Percentiles rank a stretch among this genome's conserved stretches.
Conservation (phyloP, 2,113 vertebrate species). For the Micronycteris hirsuta region DNA sequence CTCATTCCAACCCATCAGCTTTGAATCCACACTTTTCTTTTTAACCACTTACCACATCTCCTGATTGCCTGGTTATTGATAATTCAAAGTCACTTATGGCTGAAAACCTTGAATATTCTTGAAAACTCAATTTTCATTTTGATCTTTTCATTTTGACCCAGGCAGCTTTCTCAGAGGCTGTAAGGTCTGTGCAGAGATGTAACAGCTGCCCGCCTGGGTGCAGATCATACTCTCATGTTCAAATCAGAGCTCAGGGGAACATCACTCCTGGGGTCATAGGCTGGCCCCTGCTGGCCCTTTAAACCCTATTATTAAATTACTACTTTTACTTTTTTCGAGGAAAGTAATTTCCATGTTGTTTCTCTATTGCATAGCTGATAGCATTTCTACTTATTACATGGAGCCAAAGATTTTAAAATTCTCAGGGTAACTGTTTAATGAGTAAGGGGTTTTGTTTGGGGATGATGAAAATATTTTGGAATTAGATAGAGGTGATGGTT, state of each 20-base stretch:
- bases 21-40: not conserved
- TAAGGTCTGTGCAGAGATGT: not conserved
- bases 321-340: not conserved
- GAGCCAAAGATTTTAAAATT: not conserved
- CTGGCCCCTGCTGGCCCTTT: not conserved
- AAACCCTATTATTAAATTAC: not conserved
- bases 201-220: not conserved
- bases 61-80: not conserved
- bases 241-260: not conserved
- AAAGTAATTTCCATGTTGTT: conserved; percentile 27
- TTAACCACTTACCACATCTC: not conserved
- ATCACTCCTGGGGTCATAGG: not conserved
- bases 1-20: not conserved
- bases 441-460: not conserved
- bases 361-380: not conserved
- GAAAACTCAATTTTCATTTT: not conserved
- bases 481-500: not conserved
- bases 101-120: conserved; percentile 37
- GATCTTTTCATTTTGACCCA: not conserved
- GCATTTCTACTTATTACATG: not conserved
- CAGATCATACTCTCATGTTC: not conserved
- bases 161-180: not conserved
- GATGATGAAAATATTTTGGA: not conserved
- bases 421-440: not conserved
- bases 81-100: not conserved